Evolutionary conservation across 2,113 vertebrate species (phyloP), one percentile per base, ranked within the genome.

Genomic region (Apteryx mantelli): DNA sequence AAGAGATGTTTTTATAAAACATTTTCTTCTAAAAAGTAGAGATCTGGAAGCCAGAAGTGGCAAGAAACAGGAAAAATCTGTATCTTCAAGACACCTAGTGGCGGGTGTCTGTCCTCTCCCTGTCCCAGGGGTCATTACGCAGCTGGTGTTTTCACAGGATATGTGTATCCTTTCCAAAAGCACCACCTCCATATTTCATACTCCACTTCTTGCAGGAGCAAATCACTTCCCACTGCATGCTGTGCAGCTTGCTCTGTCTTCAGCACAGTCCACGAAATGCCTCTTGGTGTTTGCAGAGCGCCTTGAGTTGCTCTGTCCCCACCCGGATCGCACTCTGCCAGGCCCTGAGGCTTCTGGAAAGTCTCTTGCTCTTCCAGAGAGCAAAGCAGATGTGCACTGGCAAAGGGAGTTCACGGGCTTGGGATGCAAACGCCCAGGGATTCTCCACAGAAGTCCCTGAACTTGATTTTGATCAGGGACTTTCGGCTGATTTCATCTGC

Each of bases 241-340:
- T 0, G 1, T 3, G 48, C 1, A 5, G 34, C 32, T 86, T 26
- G 0, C 34, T 73, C 22, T 65, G 61, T 86, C 89, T 38, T 69
- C 1, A 4, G 18, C 42, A 8, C 0, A 0, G 6, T 32, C 36
- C 20, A 0, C 2, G 60, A 36, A 16, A 38, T 79, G 21, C 75
- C 58, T 46, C 60, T 40, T 1, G 5, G 76, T 50, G 5, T 48
- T 78, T 25, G 63, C 50, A 3, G 15, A 24, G 28, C 1, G 0
- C 40, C 26, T 8, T 3, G 68, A 38, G 2, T 0, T 0, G 32
- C 21, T 15, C 85, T 16, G 19, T 71, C 40, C 22, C 0, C 58
- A 0, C 5, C 36, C 6, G 0, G 20, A 25, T 25, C 25, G 22
- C 1, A 1, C 71, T 74, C 34, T 1, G 36, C 73, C 0, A 1